These are phyloP conservation scores for Ibidorhyncha struthersii DNA, from an alignment of 2,113 vertebrate species.

Conservation along the genomic window DNA sequence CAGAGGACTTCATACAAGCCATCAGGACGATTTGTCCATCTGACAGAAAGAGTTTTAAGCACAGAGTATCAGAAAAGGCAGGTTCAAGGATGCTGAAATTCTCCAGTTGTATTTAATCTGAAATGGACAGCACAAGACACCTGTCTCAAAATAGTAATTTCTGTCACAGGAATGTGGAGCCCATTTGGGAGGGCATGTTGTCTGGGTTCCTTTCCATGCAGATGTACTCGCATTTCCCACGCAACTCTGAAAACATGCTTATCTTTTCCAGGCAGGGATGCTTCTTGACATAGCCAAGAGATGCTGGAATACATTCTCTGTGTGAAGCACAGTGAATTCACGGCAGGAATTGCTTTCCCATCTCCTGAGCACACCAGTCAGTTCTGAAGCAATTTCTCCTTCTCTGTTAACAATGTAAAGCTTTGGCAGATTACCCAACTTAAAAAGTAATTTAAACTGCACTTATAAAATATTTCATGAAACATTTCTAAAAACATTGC, in stretches of 20 bases:
- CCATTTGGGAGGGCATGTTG: accelerated
- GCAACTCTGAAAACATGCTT: not conserved
- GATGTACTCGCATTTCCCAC: not conserved
- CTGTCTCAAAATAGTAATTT: accelerated
- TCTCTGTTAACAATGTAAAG: constrained; percentile 42
- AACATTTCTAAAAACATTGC: constrained; percentile 59
- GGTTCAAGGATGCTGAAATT: not conserved
- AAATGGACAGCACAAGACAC: not conserved
- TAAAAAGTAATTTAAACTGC: constrained; percentile 63
- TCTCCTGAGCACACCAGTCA: not conserved
- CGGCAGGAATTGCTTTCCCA: not conserved
- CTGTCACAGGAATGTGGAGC: not conserved
- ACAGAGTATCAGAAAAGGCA: not conserved
- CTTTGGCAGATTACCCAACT: constrained; percentile 54
- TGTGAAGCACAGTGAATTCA: not conserved
- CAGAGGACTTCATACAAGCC: not conserved
- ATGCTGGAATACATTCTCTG: not conserved
- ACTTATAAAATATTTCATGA: constrained; percentile 63
- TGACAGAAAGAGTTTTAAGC: not conserved
- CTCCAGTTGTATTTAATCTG: not conserved
- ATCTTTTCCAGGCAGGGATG: not conserved
- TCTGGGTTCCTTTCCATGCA: not conserved
- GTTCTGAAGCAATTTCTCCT: not conserved
- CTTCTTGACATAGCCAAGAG: not conserved
- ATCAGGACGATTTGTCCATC: not conserved